Evolutionary conservation across 2,888 invertebrate genomes (phyloP).

Genomic region (Heliconius cydno): DNA sequence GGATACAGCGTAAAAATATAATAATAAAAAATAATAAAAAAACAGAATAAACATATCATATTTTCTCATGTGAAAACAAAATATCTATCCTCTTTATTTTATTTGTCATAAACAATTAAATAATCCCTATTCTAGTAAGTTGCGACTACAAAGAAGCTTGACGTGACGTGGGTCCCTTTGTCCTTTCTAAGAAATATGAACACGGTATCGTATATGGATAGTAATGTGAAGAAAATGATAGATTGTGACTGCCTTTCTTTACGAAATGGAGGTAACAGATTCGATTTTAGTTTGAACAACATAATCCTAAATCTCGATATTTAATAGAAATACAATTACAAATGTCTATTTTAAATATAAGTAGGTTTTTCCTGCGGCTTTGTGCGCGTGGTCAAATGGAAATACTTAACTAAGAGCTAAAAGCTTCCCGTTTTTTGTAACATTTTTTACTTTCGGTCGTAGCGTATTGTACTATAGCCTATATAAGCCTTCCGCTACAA

Average conservation of each 20-base stretch:
- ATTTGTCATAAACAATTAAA: slow-evolving; percentile 19
- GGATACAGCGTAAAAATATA: too few relatives aligned
- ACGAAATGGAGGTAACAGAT: not conserved
- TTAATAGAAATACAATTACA: not conserved
- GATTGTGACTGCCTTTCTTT: not conserved
- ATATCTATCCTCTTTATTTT: not conserved
- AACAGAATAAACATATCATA: not conserved
- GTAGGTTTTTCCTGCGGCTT: not conserved
- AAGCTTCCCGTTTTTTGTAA: too few relatives aligned
- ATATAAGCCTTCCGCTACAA: too few relatives aligned
- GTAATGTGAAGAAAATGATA: not conserved
- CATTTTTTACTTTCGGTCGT: too few relatives aligned
- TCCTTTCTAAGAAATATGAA: slow-evolving; percentile 22
- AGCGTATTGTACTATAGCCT: too few relatives aligned
- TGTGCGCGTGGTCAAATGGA: not conserved
- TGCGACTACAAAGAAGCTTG: slow-evolving; percentile 19
- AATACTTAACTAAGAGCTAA: not conserved
- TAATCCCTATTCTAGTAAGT: not conserved
- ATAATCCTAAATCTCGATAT: too few relatives aligned
- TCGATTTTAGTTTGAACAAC: not conserved
- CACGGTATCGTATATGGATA: not conserved
- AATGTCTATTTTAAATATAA: not conserved
- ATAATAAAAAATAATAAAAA: too few relatives aligned
- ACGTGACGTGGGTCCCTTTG: slow-evolving; percentile 24
- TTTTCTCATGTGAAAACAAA: not conserved